Evolutionary conservation across 2,888 invertebrate genomes (phyloP), one percentile per base, ranked within the genome.

Genomic region (Cyclophora albipunctata): DNA sequence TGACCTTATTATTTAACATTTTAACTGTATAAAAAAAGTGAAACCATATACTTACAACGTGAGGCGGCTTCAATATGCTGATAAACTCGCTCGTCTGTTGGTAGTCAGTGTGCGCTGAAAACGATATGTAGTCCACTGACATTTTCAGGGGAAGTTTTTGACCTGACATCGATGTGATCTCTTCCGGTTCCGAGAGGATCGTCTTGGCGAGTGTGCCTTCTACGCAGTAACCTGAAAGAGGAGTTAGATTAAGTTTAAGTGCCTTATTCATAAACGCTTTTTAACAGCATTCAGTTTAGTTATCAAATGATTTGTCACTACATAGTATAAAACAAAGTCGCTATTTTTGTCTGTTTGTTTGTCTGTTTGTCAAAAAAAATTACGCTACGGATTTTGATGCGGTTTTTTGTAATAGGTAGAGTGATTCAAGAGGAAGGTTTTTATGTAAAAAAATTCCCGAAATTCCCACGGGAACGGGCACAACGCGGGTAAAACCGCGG

Each of bases 81-180:
- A 99, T 96, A 73, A 99, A 99, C 87, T 98, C 98, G 45, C 97
- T 97, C 0, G 99, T 99, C 86, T 98, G 98, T 78, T 96, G 95
- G 79, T 97, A 98, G 86, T 98, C 98, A 0, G 99, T 99, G 79
- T 99, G 99, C 0, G 99, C 99, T 0, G 99, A 99, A 88, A 99
- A 99, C 0, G 98, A 99, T 68, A 99, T 99, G 81, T 99, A 99
- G 83, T 99, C 98, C 0, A 99, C 98, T 0, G 98, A 97, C 95
- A 98, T 98, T 81, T 97, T 97, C 43, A 99, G 89, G 0, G 98
- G 98, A 51, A 99, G 84, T 81, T 98, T 98, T 83, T 98, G 98
- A 0, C 99, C 99, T 0, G 94, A 93, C 93, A 99, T 94, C 0
- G 98, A 94, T 0, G 95, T 94, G 50, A 99, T 97, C 88, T 99